Conservation (phyloP, 1,140 invertebrate genomes). For the Colletes latitarsis region DNA sequence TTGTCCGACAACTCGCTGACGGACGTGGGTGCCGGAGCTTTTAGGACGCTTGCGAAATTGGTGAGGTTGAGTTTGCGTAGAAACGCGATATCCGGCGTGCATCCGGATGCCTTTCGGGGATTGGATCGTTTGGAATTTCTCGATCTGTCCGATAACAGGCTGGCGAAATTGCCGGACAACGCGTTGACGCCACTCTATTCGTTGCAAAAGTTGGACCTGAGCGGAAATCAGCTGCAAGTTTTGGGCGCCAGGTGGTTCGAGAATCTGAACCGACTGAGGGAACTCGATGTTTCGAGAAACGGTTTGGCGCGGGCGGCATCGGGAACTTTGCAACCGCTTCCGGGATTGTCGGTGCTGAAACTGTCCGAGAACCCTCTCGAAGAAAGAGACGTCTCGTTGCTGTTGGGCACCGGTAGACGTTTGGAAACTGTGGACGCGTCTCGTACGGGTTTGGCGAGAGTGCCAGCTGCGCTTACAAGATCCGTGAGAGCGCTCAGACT, state of each 20-base stretch:
- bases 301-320: slow-evolving; percentile 86
- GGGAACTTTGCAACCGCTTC: slow-evolving; percentile 87
- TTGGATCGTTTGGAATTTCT: slow-evolving; percentile 78
- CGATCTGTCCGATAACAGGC: slow-evolving; percentile 85
- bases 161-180: slow-evolving; percentile 83
- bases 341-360: slow-evolving; percentile 88
- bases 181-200: slow-evolving; percentile 83
- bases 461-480: slow-evolving; percentile 92
- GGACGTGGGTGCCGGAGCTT: slow-evolving; percentile 60
- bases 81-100: slow-evolving; percentile 82
- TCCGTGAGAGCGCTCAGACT: slow-evolving; percentile 91
- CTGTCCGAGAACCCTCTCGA: slow-evolving; percentile 87
- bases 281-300: slow-evolving; percentile 91
- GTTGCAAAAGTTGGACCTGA: slow-evolving; percentile 87
- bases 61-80: slow-evolving; percentile 81
- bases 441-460: slow-evolving; percentile 87
- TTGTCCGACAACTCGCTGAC: slow-evolving; percentile 81
- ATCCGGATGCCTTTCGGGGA: slow-evolving; percentile 80
- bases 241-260: slow-evolving; percentile 84
- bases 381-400: slow-evolving; percentile 83
- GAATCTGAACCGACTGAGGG: slow-evolving; percentile 85
- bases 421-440: slow-evolving; percentile 92
- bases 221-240: slow-evolving; percentile 85
- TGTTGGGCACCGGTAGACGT: slow-evolving; percentile 86
- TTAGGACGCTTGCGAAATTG: slow-evolving; percentile 75